phyloP scores from a whole-genome alignment of 2,888 invertebrate genomes.

The Drosophila longiperda region DNA sequence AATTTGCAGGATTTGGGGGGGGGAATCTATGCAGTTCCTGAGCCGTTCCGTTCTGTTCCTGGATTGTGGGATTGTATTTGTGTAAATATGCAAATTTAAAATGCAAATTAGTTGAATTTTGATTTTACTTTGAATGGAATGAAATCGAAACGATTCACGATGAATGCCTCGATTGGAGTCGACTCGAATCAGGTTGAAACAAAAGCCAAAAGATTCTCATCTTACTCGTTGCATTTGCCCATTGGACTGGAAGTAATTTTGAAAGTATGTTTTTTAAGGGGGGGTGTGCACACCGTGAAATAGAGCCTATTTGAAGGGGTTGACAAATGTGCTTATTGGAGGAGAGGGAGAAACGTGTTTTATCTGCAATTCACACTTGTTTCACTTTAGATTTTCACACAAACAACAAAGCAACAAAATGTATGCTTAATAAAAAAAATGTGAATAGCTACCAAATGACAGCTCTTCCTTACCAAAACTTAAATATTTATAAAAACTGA shows the following conservation, averaged over 20 bases:
- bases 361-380: slow-evolving; percentile 37
- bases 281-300: neutral
- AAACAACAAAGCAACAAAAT: neutral
- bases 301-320: slow-evolving; percentile 13
- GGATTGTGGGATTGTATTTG: slow-evolving; percentile 59
- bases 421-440: no score
- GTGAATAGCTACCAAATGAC: neutral
- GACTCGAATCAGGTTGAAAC: slow-evolving; percentile 20
- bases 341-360: slow-evolving; percentile 11
- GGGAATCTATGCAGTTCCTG: slow-evolving; percentile 29
- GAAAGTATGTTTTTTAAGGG: neutral
- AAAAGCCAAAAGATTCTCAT: slow-evolving; percentile 50
- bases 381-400: neutral
- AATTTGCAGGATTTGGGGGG: slow-evolving; percentile 50
- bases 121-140: slow-evolving; percentile 68
- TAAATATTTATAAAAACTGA: neutral
- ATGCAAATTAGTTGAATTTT: slow-evolving; percentile 79
- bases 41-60: slow-evolving; percentile 13
- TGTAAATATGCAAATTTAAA: slow-evolving; percentile 79
- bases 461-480: accelerated
- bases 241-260: slow-evolving; percentile 51
- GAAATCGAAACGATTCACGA: slow-evolving; percentile 46
- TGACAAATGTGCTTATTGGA: neutral
- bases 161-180: slow-evolving; percentile 23
- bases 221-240: slow-evolving; percentile 32